Conservation (phyloP, 2,113 vertebrate genomes). For the Channa maculata region DNA sequence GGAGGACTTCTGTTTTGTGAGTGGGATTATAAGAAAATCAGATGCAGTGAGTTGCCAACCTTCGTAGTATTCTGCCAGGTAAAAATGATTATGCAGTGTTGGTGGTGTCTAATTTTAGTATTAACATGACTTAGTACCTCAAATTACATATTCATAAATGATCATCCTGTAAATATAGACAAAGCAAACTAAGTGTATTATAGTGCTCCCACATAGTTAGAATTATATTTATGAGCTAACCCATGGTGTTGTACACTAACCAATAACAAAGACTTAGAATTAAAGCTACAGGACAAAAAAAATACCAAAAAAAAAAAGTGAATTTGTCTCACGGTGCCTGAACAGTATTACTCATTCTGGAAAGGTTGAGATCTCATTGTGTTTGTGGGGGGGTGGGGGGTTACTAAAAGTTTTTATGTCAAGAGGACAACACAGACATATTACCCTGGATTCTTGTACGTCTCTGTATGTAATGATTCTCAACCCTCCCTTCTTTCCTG, state of each 20-base stretch:
- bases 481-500: background rate
- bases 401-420: constrained; percentile 7
- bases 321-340: constrained; percentile 63
- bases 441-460: constrained; percentile 33
- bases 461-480: constrained; percentile 42
- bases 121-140: constrained; percentile 65
- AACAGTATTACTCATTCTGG: constrained; percentile 67
- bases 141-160: constrained; percentile 55
- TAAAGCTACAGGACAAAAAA: constrained; percentile 21
- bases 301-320: constrained; percentile 10
- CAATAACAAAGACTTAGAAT: constrained; percentile 12
- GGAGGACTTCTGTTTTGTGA: background rate
- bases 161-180: constrained; percentile 77
- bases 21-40: background rate
- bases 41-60: constrained; percentile 43
- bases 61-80: constrained; percentile 18
- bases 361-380: constrained; percentile 19
- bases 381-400: constrained; percentile 7
- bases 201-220: constrained; percentile 71
- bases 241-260: constrained; percentile 49
- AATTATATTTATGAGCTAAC: constrained; percentile 78
- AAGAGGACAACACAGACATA: background rate
- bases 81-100: constrained; percentile 31
- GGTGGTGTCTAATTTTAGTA: constrained; percentile 47
- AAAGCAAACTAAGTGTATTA: constrained; percentile 61